Percentiles rank a stretch among this genome's conserved stretches.
These are phyloP conservation scores for Helogale parvula DNA, from an alignment of 2,113 vertebrate species.

Conservation along the genomic window DNA sequence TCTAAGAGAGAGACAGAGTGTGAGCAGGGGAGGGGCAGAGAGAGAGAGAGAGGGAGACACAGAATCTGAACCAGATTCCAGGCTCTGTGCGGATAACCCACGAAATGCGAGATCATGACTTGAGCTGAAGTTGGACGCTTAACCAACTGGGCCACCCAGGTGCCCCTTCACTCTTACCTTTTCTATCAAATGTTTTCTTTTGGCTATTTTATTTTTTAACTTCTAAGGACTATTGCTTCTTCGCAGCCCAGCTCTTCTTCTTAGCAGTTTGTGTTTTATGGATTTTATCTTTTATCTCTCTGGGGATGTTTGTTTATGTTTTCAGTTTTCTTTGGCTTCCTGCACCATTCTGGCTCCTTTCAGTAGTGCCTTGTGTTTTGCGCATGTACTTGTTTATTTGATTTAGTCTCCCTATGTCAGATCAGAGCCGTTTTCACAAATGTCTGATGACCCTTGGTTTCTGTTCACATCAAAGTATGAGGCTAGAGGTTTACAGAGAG, in stretches of 20 bases:
- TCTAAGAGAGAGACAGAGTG: too few relatives aligned
- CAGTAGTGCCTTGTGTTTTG: background rate
- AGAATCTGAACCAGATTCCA: too few relatives aligned
- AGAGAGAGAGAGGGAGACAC: too few relatives aligned
- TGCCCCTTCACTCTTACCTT: background rate
- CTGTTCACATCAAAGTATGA: background rate
- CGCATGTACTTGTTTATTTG: background rate
- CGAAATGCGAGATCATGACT: too few relatives aligned
- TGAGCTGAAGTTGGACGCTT: too few relatives aligned
- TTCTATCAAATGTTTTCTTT: background rate
- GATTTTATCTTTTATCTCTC: background rate
- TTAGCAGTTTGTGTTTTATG: background rate
- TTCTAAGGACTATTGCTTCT: background rate
- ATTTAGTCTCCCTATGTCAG: background rate
- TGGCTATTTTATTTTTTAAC: constrained; percentile 3
- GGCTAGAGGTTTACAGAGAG: background rate
- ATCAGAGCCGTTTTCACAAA: background rate
- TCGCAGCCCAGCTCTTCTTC: background rate
- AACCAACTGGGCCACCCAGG: too few relatives aligned
- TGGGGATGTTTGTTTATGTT: background rate
- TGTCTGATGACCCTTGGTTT: background rate
- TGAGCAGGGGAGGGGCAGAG: too few relatives aligned
- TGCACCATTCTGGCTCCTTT: background rate
- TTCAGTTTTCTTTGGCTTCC: background rate
- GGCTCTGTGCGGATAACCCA: too few relatives aligned